phyloP scores from a whole-genome alignment of 2,797 vertebrate genomes.

The Sebastes itinus region DNA sequence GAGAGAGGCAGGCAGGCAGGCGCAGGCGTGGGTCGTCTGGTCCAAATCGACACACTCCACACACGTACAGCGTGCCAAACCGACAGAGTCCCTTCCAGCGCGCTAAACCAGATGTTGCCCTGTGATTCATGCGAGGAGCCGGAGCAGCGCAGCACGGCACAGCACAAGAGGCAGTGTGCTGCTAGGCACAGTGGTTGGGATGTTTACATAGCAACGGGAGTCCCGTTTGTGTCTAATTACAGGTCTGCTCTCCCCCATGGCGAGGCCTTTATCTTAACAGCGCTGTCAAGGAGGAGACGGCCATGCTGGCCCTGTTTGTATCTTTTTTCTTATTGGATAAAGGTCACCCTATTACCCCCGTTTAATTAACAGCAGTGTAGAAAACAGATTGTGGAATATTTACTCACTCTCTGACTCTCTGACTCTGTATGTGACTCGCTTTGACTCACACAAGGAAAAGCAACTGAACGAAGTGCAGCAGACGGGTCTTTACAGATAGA shows the following conservation, averaged over 20 bases:
- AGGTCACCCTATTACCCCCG: slow-evolving; percentile 12
- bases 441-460: neutral
- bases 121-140: slow-evolving; percentile 68
- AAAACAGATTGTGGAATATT: slow-evolving; percentile 3
- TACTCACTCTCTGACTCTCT: neutral
- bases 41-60: slow-evolving; percentile 79
- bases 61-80: slow-evolving; percentile 68
- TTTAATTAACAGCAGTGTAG: slow-evolving; percentile 42
- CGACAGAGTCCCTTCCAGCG: slow-evolving; percentile 70
- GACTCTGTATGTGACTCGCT: neutral
- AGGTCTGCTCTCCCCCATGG: slow-evolving; percentile 60
- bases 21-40: slow-evolving; percentile 56
- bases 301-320: slow-evolving; percentile 19
- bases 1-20: slow-evolving; percentile 24
- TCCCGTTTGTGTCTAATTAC: slow-evolving; percentile 76
- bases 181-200: slow-evolving; percentile 60
- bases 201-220: slow-evolving; percentile 85
- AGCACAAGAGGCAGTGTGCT: slow-evolving; percentile 47
- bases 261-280: slow-evolving; percentile 66
- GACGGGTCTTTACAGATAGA: slow-evolving; percentile 10
- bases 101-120: slow-evolving; percentile 80
- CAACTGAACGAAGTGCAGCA: neutral
- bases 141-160: slow-evolving; percentile 25
- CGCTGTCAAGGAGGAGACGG: slow-evolving; percentile 42
- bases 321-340: slow-evolving; percentile 19